Evolutionary conservation across 2,113 vertebrate genomes (phyloP).

Genomic region (Albula glossodonta): DNA sequence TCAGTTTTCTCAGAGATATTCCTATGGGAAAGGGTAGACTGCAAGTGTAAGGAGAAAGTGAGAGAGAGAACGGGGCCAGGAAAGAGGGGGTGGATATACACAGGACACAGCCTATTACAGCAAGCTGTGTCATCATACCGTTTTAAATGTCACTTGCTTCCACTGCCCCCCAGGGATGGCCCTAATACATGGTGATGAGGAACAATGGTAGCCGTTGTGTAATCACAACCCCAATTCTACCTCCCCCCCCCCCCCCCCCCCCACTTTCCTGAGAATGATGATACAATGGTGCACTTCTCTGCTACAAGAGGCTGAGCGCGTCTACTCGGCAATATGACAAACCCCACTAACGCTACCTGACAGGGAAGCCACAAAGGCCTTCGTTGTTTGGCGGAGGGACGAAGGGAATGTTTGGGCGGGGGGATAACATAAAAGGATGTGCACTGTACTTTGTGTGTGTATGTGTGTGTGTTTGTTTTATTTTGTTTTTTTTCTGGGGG

Average conservation of each 20-base stretch:
- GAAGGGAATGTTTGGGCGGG: conserved; percentile 22
- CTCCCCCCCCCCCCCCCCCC: conserved; percentile 49
- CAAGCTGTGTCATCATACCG: conserved; percentile 51
- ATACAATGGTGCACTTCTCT: conserved; percentile 63
- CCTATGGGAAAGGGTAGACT: conserved; percentile 10
- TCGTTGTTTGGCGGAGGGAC: conserved; percentile 48
- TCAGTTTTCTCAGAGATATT: conserved; percentile 34
- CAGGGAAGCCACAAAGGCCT: conserved; percentile 70
- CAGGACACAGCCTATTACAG: conserved; percentile 27
- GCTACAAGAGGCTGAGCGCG: conserved; percentile 55
- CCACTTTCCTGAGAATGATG: conserved; percentile 61
- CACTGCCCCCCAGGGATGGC: conserved; percentile 52
- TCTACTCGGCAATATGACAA: conserved; percentile 62
- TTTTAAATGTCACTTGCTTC: conserved; percentile 53
- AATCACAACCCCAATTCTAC: no score
- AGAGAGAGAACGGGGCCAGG: conserved; percentile 24
- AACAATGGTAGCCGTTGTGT: conserved; percentile 77
- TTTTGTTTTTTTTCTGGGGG: neutral
- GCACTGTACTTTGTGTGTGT: neutral
- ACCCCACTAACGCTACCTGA: conserved; percentile 74
- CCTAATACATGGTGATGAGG: conserved; percentile 68
- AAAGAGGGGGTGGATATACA: conserved; percentile 22
- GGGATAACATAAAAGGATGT: neutral
- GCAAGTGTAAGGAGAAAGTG: conserved; percentile 25
- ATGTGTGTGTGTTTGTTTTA: neutral